These are phyloP conservation scores for Puma concolor DNA, from an alignment of 2,113 vertebrate genomes.

Conservation along the genomic window DNA sequence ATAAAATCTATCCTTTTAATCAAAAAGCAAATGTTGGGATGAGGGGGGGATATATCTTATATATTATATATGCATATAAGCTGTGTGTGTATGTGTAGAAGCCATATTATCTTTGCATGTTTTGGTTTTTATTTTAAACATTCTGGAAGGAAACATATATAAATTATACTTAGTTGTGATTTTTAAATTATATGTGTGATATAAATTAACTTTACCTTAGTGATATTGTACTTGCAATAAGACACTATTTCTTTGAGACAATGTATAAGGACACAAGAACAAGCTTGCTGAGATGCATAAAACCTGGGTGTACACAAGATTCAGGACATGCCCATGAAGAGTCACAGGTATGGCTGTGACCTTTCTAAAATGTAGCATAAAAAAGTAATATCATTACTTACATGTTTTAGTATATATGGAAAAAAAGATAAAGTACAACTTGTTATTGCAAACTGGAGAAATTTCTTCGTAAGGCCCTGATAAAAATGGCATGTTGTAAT, in stretches of 20 bases:
- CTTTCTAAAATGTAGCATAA: not conserved
- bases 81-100: not conserved
- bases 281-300: not conserved
- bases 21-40: not conserved
- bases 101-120: not conserved
- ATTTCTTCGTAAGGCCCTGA: not conserved
- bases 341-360: not conserved
- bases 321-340: not conserved
- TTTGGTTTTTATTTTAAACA: not conserved
- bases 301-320: not conserved
- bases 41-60: not conserved
- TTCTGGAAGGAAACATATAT: not conserved
- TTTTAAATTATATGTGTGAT: not conserved
- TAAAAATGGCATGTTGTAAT: not conserved
- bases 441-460: not conserved
- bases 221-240: not conserved
- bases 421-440: not conserved
- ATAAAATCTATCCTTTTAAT: not conserved
- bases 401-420: not conserved
- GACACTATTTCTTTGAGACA: not conserved
- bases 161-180: not conserved
- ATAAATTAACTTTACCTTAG: not conserved
- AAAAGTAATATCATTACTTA: not conserved
- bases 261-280: not conserved
- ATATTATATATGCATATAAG: not conserved